Evolutionary conservation across 1,140 invertebrate species (phyloP), one percentile per base, ranked within the genome.

Genomic region (Drosophila ercepeae): DNA sequence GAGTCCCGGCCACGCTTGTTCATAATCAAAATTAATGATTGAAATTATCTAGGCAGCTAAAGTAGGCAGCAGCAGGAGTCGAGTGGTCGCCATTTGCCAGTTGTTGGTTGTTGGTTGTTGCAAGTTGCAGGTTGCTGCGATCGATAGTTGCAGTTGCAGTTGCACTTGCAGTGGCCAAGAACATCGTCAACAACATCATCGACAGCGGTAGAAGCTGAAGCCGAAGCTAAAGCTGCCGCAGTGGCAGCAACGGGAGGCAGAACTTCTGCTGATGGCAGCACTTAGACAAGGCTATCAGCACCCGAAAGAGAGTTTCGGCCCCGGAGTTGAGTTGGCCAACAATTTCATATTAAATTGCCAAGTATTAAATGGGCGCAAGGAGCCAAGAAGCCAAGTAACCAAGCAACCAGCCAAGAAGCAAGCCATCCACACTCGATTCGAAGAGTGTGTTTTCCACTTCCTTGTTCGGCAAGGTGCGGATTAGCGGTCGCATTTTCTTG

Each of bases 1-100:
- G 29, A 64, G 55, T 48, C 63, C 60, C 63, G 60, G 76, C 74
- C 75, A 75, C 71, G 82, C 82, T 88, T 82, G 74, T 88, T 88
- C 82, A 89, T 88, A 88, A 88, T 88, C 82, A 88, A 88, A 88
- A 88, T 88, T 88, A 88, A 88, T 88, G 82, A 88, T 88, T 88
- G 82, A 88, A 88, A 88, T 89, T 88, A 88, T 88, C 82, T 88
- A 75, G 78, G 61, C 36, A 75, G 83, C 69, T 78, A 82, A 88
- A 88, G 77, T 88, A 88, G 82, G 82, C 70, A 86, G 82, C 70
- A 86, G 72, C 53, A 39, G 50, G 4, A 60, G 71, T 53, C 27
- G 32, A 29, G 59, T 46, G 42, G 27, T 51, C 34, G 63, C 45
- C 59, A 9, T 16, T 45, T 27, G 52, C 52, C 39, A 48, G 34